phyloP scores from a whole-genome alignment of 92 coral and sea anemone species.

The Pocillopora grandis region DNA sequence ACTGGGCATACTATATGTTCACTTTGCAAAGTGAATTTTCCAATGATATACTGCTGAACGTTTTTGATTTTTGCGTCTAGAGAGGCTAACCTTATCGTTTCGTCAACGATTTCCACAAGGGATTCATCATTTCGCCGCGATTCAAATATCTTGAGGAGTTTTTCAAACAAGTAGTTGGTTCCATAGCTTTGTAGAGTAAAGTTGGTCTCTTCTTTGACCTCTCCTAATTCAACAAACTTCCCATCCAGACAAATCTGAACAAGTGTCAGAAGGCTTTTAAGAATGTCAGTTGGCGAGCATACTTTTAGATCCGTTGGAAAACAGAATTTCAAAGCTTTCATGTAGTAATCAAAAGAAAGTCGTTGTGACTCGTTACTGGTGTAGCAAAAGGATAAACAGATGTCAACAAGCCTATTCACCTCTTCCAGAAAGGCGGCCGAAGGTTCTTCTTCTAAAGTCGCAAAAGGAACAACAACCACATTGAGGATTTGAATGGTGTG shows the following conservation, averaged over 20 bases:
- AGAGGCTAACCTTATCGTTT: constrained; percentile 14
- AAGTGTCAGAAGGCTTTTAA: constrained; percentile 20
- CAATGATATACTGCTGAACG: not conserved
- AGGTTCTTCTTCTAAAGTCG: not conserved
- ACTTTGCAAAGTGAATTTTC: not conserved
- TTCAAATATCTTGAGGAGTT: constrained; percentile 27
- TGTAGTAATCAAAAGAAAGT: constrained; percentile 18
- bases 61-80: not conserved
- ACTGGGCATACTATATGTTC: constrained; percentile 5
- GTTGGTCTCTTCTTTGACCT: not conserved
- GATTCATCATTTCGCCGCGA: not conserved
- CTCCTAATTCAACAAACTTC: not conserved
- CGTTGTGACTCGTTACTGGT: constrained; percentile 6
- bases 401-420: not conserved
- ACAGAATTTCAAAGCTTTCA: constrained; percentile 17
- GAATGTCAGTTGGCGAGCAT: not conserved
- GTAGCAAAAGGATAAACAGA: constrained; percentile 27
- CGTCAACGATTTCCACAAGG: constrained; percentile 16
- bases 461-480: constrained; percentile 6
- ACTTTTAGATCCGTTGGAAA: not conserved
- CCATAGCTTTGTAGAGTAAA: not conserved
- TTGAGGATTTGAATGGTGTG: constrained; percentile 20
- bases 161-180: not conserved
- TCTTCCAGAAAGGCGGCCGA: constrained; percentile 4
- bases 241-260: constrained; percentile 21